phyloP scores from a whole-genome alignment of 2,113 vertebrate genomes.

The Oreocharis arfaki region DNA sequence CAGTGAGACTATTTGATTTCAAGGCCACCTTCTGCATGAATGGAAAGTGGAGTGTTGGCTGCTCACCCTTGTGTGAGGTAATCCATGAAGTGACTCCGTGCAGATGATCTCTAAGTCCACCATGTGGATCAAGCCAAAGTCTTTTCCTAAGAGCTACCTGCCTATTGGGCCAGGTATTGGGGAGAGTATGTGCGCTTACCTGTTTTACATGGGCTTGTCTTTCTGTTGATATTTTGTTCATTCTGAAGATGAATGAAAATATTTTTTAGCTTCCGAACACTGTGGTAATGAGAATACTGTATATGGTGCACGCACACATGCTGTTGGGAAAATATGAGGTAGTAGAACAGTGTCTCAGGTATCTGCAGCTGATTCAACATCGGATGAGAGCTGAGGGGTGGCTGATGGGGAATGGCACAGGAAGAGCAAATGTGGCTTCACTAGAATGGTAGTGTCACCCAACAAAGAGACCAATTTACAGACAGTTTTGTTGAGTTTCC shows the following conservation, averaged over 20 bases:
- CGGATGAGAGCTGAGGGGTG: background rate
- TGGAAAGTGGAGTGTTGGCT: background rate
- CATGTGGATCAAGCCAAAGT: background rate
- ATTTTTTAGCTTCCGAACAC: background rate
- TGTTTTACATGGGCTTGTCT: background rate
- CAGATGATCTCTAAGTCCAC: background rate
- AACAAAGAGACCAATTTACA: background rate
- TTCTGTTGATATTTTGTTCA: background rate
- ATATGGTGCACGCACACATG: background rate
- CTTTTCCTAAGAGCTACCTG: background rate
- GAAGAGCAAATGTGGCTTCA: background rate
- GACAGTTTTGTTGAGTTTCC: background rate
- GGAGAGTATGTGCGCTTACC: background rate
- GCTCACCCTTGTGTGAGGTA: background rate
- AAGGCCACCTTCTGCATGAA: background rate
- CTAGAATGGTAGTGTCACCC: background rate
- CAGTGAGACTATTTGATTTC: background rate
- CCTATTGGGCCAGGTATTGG: accelerated
- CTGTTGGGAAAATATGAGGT: background rate
- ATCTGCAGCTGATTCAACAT: background rate
- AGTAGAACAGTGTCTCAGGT: background rate
- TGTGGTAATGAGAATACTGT: background rate
- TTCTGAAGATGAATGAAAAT: background rate
- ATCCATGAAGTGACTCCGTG: background rate
- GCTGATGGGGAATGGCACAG: no score